Conservation (phyloP, 2,888 invertebrate species). For the Cistogaster globosa region DNA sequence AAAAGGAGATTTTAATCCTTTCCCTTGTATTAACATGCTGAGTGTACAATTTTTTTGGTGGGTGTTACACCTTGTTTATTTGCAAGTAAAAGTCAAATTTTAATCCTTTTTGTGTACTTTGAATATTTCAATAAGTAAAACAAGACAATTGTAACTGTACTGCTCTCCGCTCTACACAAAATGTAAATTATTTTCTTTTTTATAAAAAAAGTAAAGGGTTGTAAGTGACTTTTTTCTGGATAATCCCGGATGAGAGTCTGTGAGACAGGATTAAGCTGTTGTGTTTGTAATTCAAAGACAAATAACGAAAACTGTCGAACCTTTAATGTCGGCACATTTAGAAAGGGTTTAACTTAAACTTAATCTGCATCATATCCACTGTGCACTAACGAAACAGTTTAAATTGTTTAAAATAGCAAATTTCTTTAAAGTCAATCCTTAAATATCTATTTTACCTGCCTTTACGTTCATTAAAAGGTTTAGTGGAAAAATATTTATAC, state of each 20-base stretch:
- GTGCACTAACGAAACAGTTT: slow-evolving; percentile 29
- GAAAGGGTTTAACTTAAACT: slow-evolving; percentile 47
- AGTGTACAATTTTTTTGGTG: slow-evolving; percentile 47
- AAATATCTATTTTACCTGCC: neutral
- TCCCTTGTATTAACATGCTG: slow-evolving; percentile 46
- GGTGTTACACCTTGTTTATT: slow-evolving; percentile 59
- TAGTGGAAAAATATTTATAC: too few species aligned
- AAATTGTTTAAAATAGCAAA: slow-evolving; percentile 8
- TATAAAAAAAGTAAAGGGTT: slow-evolving; percentile 73
- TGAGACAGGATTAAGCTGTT: slow-evolving; percentile 72
- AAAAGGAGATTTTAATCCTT: slow-evolving; percentile 46
- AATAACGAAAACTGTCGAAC: neutral
- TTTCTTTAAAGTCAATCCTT: neutral
- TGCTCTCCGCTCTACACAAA: slow-evolving; percentile 11
- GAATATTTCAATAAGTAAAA: slow-evolving; percentile 77
- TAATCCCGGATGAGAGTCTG: slow-evolving; percentile 78
- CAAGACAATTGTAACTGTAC: slow-evolving; percentile 78
- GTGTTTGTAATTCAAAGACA: slow-evolving; percentile 52
- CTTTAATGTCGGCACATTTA: slow-evolving; percentile 41
- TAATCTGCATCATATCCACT: slow-evolving; percentile 29
- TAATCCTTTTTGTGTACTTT: slow-evolving; percentile 51
- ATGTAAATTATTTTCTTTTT: too few species aligned
- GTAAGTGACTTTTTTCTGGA: slow-evolving; percentile 77
- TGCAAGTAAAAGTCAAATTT: slow-evolving; percentile 71
- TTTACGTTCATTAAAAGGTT: too few species aligned